Base-by-base conservation (phyloP, 2,888 invertebrate genomes). In the Gonocerus acuteangulatus region DNA sequence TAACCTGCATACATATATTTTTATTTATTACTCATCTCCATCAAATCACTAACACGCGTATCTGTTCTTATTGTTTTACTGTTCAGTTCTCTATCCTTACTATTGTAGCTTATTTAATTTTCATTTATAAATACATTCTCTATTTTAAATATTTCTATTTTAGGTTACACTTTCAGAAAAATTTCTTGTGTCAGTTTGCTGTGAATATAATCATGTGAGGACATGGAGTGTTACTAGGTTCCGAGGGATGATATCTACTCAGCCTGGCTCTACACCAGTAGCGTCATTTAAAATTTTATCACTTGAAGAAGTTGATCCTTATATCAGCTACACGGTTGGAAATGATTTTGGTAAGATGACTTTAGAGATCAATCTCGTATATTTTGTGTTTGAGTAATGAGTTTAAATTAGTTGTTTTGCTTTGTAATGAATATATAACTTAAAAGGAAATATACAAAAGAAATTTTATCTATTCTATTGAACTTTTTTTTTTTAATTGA, bases 201-300 rank as follows among this genome's bases (percentile, higher is more conserved):
- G 92, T 67, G 96, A 97, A 72, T 96, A 95, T 76, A 95, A 96
- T 76, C 97, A 99, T 74, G 96, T 97, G 11, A 80, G 97, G 22
- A 94, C 94, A 57, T 99, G 97, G 97, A 86, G 89, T 19, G 91
- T 99, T 48, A 96, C 95, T 0, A 81, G 97, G 65, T 99, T 99
- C 75, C 81, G 96, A 39, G 96, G 97, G 7, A 96, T 97, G 95
- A 92, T 99, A 66, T 95, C 94, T 44, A 99, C 97, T 0, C 97
- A 99, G 74, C 99, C 97, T 0, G 97, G 97, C 2, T 95, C 95
- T 6, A 95, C 94, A 44, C 95, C 96, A 1, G 87, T 96, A 69
- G 95, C 97, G 0, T 95, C 95, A 6, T 99, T 96, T 76, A 96
- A 96, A 76, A 89, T 95, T 62, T 80, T 94, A n/a, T 88, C 92